phyloP scores from a whole-genome alignment of 2,113 vertebrate genomes.

The Myotis lucifugus region DNA sequence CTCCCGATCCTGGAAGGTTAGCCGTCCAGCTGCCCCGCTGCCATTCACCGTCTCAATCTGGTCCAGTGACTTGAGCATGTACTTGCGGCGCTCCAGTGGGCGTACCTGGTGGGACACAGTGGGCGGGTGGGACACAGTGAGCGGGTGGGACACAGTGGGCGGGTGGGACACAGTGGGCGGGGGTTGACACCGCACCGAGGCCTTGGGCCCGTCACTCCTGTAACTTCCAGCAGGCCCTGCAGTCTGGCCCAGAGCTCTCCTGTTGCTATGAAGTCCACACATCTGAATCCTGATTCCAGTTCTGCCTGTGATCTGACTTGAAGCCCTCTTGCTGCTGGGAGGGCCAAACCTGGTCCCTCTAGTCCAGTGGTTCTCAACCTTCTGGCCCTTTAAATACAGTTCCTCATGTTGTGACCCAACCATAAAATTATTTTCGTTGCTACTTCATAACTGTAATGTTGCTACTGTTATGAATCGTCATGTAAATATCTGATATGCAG shows the following conservation, averaged over 20 bases:
- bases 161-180: not conserved
- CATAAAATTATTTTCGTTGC: no score
- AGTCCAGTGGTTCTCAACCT: not conserved
- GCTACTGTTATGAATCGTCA: no score
- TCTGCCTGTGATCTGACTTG: not conserved
- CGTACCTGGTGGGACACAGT: constrained; percentile 53
- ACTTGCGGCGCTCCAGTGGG: constrained; percentile 77
- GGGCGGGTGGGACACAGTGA: not conserved
- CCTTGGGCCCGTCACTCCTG: not conserved
- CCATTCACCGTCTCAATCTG: constrained; percentile 77
- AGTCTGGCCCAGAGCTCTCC: not conserved
- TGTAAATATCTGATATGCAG: no score
- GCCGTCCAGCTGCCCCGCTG: not conserved
- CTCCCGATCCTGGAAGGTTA: constrained; percentile 57
- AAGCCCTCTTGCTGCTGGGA: not conserved
- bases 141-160: not conserved
- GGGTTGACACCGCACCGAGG: not conserved
- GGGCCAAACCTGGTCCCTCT: not conserved
- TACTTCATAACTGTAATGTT: no score
- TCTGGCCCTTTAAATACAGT: no score
- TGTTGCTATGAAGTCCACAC: not conserved
- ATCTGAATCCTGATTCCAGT: not conserved
- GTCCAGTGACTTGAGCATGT: constrained; percentile 84
- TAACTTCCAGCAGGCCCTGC: not conserved
- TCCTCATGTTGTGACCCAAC: no score